phyloP scores from a whole-genome alignment of 30 jellyfish, hydroid and myxozoan genomes.

The Pseudorhiza aurosa region DNA sequence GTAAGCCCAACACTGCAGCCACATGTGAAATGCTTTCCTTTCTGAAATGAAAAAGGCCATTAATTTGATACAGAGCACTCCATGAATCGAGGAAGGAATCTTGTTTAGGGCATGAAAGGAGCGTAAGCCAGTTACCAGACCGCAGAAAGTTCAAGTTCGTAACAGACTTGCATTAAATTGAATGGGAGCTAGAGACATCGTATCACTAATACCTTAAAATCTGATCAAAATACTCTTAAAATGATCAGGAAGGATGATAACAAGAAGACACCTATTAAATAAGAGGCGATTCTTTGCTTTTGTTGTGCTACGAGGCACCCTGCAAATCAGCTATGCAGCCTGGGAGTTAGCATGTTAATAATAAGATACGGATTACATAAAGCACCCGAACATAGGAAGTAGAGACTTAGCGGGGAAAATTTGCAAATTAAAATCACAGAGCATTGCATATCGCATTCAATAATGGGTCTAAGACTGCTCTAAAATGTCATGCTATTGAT shows the following conservation, averaged over 20 bases:
- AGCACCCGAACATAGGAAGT: slow-evolving; percentile 9
- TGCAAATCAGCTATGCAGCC: background rate
- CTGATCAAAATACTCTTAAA: background rate
- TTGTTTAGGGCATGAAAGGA: background rate
- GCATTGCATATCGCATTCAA: background rate
- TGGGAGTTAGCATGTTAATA: background rate
- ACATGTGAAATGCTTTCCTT: slow-evolving; percentile 74
- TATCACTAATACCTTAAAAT: background rate
- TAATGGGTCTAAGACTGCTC: background rate
- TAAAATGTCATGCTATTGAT: background rate
- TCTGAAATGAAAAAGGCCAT: slow-evolving; percentile 12
- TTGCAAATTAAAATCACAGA: background rate
- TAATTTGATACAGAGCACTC: background rate
- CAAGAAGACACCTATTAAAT: background rate
- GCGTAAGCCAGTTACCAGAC: background rate
- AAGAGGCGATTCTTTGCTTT: background rate
- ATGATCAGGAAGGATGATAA: slow-evolving; percentile 14
- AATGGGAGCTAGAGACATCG: background rate
- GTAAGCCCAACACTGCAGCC: slow-evolving; percentile 79
- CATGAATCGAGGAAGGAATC: background rate
- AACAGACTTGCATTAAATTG: background rate
- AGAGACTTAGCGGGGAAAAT: background rate
- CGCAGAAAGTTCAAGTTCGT: background rate
- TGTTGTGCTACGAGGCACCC: slow-evolving; percentile 1
- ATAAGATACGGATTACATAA: background rate